Percentiles rank a stretch among this genome's conserved stretches.
These are phyloP conservation scores for Sinotaia quadrata DNA, from an alignment of 2,888 invertebrate species.

Conservation along the genomic window DNA sequence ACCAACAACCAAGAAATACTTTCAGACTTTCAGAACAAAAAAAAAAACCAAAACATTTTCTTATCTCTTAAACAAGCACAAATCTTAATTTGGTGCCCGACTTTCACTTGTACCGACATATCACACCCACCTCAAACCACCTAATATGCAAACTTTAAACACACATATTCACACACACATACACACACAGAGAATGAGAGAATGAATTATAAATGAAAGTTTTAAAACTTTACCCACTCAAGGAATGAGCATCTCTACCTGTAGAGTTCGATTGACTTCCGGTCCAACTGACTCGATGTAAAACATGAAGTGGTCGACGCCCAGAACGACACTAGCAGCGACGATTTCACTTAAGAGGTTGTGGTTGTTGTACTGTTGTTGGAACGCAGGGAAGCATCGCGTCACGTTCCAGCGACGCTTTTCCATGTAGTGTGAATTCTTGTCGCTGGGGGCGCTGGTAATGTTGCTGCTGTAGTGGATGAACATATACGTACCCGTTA, in stretches of 20 bases:
- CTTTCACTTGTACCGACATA: no score
- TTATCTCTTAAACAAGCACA: no score
- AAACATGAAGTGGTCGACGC: conserved; percentile 21
- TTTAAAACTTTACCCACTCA: neutral
- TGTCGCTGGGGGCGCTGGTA: neutral
- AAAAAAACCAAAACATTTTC: no score
- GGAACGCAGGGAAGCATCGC: conserved; percentile 22
- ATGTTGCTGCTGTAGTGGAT: conserved; percentile 5
- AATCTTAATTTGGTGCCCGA: no score
- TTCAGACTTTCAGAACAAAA: no score
- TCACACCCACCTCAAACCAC: no score
- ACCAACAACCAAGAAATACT: no score
- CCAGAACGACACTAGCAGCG: conserved; percentile 11
- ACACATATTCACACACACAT: neutral
- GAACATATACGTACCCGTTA: conserved; percentile 5
- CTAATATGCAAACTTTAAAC: no score
- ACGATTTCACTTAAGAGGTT: conserved; percentile 15
- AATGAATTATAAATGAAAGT: neutral
- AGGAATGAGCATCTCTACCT: neutral
- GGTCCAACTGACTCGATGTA: conserved; percentile 12
- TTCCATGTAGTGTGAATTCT: neutral
- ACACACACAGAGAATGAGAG: neutral
- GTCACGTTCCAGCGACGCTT: conserved; percentile 20
- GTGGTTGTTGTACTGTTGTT: conserved; percentile 6
- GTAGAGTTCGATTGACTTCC: neutral